Percentiles rank a stretch among this genome's conserved stretches.
phyloP scores from a whole-genome alignment of 1,140 invertebrate genomes.

The Zaprionus lachaisei region DNA sequence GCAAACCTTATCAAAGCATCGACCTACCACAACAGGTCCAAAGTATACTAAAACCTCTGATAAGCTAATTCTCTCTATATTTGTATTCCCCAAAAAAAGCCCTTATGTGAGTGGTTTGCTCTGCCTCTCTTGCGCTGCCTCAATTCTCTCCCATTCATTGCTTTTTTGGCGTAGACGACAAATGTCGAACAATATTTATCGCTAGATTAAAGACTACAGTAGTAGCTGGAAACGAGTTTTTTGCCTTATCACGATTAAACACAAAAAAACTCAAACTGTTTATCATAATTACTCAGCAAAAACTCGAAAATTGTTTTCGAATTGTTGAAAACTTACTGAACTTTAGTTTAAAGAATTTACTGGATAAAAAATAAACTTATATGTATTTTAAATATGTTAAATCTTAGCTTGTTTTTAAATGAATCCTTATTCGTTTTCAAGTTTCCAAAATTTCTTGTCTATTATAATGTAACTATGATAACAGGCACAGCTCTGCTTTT shows the following conservation, averaged over 20 bases:
- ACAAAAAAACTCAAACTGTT: not conserved
- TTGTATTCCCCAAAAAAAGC: not conserved
- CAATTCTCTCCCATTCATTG: not conserved
- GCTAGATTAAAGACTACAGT: not conserved
- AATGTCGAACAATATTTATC: not conserved
- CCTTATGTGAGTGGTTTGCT: not conserved
- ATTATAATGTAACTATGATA: no score
- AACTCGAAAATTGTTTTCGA: not conserved
- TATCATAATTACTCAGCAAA: not conserved
- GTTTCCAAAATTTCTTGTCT: no score
- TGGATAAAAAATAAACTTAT: no score
- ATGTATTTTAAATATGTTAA: no score
- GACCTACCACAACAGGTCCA: not conserved
- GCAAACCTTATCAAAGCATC: no score
- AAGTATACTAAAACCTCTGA: not conserved
- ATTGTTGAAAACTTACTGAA: no score
- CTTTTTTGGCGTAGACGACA: not conserved
- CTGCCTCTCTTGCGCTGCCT: not conserved
- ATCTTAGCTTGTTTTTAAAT: no score
- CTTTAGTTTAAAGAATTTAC: no score
- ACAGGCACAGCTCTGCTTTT: no score
- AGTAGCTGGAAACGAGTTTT: not conserved
- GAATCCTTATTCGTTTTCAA: no score
- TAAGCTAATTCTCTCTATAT: not conserved
- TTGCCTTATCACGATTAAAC: constrained; percentile 15